phyloP scores from a whole-genome alignment of 2,113 vertebrate species.

The Pardalotus punctatus region DNA sequence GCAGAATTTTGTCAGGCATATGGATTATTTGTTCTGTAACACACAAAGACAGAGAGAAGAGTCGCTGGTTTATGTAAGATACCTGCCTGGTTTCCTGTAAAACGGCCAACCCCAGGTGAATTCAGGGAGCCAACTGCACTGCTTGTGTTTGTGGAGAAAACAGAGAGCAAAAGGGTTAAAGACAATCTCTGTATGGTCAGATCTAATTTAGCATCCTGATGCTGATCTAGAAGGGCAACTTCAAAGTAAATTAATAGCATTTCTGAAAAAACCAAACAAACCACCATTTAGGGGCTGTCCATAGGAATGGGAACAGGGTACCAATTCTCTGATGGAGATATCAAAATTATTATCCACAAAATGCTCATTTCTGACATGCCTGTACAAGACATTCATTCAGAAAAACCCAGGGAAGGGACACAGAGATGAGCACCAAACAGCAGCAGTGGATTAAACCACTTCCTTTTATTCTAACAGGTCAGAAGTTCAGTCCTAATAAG shows the following conservation, averaged over 20 bases:
- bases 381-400: not conserved
- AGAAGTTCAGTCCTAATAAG: not conserved
- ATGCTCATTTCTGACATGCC: not conserved
- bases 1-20: fast-evolving
- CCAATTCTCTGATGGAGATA: not conserved
- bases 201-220: not conserved
- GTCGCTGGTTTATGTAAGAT: not conserved
- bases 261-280: not conserved
- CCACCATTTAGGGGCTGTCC: not conserved
- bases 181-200: not conserved
- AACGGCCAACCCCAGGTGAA: not conserved
- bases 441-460: not conserved
- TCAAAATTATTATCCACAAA: not conserved
- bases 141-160: not conserved
- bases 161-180: not conserved
- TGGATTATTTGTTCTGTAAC: not conserved
- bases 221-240: not conserved
- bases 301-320: not conserved
- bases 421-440: not conserved
- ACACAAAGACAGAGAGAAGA: not conserved
- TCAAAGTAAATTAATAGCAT: not conserved
- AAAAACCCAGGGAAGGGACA: not conserved
- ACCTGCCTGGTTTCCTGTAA: not conserved
- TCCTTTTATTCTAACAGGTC: not conserved
- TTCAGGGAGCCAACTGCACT: not conserved